Evolutionary conservation across 2,113 vertebrate species (phyloP).

Genomic region (Laticauda colubrina): DNA sequence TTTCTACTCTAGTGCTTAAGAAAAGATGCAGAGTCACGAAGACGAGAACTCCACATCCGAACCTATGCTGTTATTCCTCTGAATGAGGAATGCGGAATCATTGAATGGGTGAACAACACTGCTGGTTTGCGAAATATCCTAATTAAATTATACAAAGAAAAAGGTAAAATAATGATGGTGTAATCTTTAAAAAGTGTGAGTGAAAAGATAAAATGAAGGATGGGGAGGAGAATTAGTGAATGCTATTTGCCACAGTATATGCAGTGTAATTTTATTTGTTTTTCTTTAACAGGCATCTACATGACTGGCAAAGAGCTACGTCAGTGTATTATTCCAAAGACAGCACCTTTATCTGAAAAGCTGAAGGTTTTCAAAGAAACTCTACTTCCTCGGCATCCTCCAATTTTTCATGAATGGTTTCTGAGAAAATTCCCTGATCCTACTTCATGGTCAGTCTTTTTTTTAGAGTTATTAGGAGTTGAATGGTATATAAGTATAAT

Average conservation of each 20-base stretch:
- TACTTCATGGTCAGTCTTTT: slow-evolving; percentile 83
- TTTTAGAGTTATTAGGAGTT: not conserved
- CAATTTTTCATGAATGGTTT: slow-evolving; percentile 96
- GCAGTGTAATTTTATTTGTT: not conserved
- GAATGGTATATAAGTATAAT: not conserved
- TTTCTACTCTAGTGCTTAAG: slow-evolving; percentile 81
- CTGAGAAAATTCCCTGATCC: slow-evolving; percentile 94
- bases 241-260: not conserved
- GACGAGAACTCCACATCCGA: slow-evolving; percentile 91
- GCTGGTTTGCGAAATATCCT: slow-evolving; percentile 92
- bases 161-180: slow-evolving; percentile 72
- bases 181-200: not conserved
- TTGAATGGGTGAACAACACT: slow-evolving; percentile 98
- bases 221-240: not conserved
- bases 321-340: slow-evolving; percentile 90
- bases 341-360: slow-evolving; percentile 85
- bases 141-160: slow-evolving; percentile 95
- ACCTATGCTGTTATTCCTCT: slow-evolving; percentile 97
- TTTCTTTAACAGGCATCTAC: slow-evolving; percentile 77
- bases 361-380: slow-evolving; percentile 87
- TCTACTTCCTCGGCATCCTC: slow-evolving; percentile 88
- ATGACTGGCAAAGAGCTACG: slow-evolving; percentile 91
- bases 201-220: not conserved
- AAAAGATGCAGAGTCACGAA: slow-evolving; percentile 93
- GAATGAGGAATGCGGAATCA: slow-evolving; percentile 96